These are phyloP conservation scores for Halichoerus grypus DNA, from an alignment of 2,113 vertebrate genomes.

Conservation along the genomic window DNA sequence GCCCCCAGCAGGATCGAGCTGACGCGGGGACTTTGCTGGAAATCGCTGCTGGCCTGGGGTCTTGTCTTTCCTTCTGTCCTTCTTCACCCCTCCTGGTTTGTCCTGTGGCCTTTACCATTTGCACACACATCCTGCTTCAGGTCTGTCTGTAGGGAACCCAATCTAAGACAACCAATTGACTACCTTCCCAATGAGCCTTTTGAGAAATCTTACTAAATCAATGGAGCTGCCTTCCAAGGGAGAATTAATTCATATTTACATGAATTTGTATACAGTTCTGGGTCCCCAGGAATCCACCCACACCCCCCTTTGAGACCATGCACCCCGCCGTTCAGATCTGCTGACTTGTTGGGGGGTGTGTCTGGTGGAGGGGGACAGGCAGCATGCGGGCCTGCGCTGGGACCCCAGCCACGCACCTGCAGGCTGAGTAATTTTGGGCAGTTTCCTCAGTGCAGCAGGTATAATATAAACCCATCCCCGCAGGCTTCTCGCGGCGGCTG, in stretches of 20 bases:
- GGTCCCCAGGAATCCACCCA: background rate
- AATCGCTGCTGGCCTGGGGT: background rate
- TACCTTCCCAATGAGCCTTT: too few species aligned
- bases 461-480: too few species aligned
- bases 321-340: too few species aligned
- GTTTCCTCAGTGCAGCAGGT: background rate
- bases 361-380: background rate
- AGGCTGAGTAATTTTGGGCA: background rate
- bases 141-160: background rate
- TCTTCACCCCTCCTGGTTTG: background rate
- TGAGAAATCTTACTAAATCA: background rate
- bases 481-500: rapidly evolving
- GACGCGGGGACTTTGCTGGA: background rate
- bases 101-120: rapidly evolving
- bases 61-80: background rate
- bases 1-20: rapidly evolving
- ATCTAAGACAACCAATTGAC: background rate
- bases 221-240: background rate
- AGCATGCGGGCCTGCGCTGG: rapidly evolving
- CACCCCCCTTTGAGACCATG: background rate
- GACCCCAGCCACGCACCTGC: background rate
- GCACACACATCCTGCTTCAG: background rate
- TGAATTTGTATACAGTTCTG: too few species aligned
- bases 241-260: background rate
- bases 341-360: rapidly evolving